A percentile compares a stretch with the other conserved stretches of the same genome.
phyloP scores from a whole-genome alignment of 2,113 vertebrate genomes.

The Salminus brasiliensis region DNA sequence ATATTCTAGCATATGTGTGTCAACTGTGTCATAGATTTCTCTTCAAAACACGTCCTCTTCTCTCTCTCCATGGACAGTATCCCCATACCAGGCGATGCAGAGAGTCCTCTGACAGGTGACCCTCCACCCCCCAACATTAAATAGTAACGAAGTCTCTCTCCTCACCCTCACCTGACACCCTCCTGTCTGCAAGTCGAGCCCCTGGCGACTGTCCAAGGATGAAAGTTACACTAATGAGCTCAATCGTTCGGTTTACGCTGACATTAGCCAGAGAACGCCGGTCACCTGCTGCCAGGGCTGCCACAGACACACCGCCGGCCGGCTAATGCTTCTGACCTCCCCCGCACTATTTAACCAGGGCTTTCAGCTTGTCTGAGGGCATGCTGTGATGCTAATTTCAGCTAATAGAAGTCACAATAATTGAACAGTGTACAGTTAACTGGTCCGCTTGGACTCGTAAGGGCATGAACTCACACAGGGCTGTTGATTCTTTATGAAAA shows the following conservation, averaged over 20 bases:
- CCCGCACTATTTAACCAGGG: not conserved
- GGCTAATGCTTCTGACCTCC: slow-evolving; percentile 1
- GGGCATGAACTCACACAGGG: not conserved
- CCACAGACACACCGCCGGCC: not conserved
- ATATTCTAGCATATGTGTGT: too few species aligned
- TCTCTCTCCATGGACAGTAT: not conserved
- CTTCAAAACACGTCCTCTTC: slow-evolving; percentile 19
- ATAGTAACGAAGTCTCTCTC: slow-evolving; percentile 69
- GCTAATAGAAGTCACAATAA: not conserved
- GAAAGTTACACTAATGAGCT: slow-evolving; percentile 74
- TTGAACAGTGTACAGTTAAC: not conserved
- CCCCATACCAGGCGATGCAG: not conserved
- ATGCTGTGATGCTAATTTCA: not conserved
- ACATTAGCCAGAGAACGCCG: slow-evolving; percentile 58
- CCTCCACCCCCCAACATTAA: slow-evolving; percentile 70
- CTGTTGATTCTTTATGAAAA: not conserved
- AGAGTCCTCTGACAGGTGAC: slow-evolving; percentile 55
- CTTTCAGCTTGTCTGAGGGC: not conserved
- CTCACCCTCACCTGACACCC: slow-evolving; percentile 50
- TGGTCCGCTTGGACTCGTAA: not conserved
- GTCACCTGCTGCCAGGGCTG: slow-evolving; percentile 17
- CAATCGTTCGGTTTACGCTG: slow-evolving; percentile 61
- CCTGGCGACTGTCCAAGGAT: slow-evolving; percentile 55
- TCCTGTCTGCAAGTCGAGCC: slow-evolving; percentile 65
- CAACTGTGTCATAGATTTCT: too few species aligned